Evolutionary conservation across 2,888 invertebrate genomes (phyloP).

Genomic region (Galerucella nymphaeae): DNA sequence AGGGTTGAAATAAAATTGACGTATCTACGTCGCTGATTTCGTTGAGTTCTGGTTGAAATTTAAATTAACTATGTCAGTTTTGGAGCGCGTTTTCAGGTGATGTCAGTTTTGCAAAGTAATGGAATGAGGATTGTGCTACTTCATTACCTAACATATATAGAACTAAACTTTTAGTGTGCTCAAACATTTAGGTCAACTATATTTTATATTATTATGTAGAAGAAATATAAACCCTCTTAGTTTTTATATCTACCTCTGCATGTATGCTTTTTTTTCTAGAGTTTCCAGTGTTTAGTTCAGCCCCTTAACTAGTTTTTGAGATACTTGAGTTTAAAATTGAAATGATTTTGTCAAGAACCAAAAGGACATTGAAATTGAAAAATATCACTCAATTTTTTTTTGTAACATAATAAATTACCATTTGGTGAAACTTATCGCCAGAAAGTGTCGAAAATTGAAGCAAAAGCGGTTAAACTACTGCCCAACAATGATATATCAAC

Average conservation of each 20-base stretch:
- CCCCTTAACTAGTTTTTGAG: no score
- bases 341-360: no score
- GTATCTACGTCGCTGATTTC: background rate
- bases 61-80: conserved; percentile 40
- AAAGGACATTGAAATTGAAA: background rate
- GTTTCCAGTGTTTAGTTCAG: no score
- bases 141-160: background rate
- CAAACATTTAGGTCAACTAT: background rate
- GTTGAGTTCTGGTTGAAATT: conserved; percentile 32
- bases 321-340: no score
- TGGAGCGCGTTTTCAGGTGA: conserved; percentile 30
- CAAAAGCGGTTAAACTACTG: conserved; percentile 49
- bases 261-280: no score
- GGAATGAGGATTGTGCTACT: conserved; percentile 1
- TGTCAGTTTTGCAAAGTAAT: conserved; percentile 29
- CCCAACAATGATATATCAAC: conserved; percentile 52
- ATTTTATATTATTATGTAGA: background rate
- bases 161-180: background rate
- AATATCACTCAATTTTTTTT: background rate
- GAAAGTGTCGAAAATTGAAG: conserved; percentile 39
- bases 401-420: background rate
- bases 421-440: conserved; percentile 23
- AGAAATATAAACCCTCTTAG: no score
- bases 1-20: no score
- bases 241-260: no score